phyloP scores from a whole-genome alignment of 2,888 invertebrate genomes.

The Linnaemya vulpina region DNA sequence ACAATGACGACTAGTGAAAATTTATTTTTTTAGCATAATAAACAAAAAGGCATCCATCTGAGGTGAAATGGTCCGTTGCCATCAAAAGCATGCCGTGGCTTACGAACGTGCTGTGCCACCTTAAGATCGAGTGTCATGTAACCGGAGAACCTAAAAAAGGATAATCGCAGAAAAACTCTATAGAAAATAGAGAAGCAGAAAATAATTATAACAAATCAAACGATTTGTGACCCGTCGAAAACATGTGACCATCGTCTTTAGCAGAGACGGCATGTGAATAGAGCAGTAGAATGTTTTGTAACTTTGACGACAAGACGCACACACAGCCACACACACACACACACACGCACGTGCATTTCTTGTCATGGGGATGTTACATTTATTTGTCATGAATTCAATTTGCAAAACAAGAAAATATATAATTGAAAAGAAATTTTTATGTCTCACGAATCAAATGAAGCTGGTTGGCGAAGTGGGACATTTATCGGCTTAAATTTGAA shows the following conservation, averaged over 20 bases:
- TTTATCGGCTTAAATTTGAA: no score
- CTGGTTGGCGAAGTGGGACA: no score
- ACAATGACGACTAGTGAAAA: conserved; percentile 23
- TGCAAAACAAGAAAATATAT: no score
- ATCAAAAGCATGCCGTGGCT: conserved; percentile 18
- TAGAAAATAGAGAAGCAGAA: conserved; percentile 5
- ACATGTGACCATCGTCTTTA: conserved; percentile 34
- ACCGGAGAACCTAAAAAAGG: conserved; percentile 1
- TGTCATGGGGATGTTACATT: no score
- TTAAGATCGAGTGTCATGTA: conserved; percentile 50
- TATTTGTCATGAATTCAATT: no score
- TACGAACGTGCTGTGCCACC: conserved; percentile 58
- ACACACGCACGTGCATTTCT: no score
- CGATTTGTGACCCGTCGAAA: conserved; percentile 36
- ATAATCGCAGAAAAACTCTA: background rate
- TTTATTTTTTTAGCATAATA: background rate
- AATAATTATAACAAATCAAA: conserved; percentile 44
- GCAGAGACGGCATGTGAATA: background rate
- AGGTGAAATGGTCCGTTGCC: conserved; percentile 4
- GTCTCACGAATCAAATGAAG: no score
- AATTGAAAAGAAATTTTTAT: no score
- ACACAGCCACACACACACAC: no score
- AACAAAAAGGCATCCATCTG: conserved; percentile 6
- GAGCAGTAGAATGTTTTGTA: conserved; percentile 9
- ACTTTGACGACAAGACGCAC: conserved; percentile 33